Base-by-base conservation (phyloP, 2,888 invertebrate genomes). In the Himalopsyche anomala region DNA sequence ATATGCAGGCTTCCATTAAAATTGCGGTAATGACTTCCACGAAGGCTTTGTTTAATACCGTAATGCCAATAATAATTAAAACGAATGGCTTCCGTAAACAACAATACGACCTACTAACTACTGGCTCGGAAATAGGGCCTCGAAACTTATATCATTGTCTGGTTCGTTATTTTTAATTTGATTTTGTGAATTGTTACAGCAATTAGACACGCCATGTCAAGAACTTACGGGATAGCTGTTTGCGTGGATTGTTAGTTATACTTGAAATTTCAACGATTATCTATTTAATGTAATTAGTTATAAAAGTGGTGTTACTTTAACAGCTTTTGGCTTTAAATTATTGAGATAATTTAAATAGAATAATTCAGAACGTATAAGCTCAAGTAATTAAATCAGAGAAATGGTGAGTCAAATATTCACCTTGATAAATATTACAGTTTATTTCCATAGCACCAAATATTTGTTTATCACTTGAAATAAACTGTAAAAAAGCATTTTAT, bases 11-110 rank as follows among this genome's bases (percentile, higher is more conserved):
- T 86, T 84, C 80, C 84, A 86, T 86, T 82, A 83, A 62, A 79
- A 83, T 55, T 84, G 55, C 36, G 42, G 83, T 87, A 87, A 87
- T 83, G 85, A 87, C 83, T 87, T 85, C 80, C 85, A 51, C 79
- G 40, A 80, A 81, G 42, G 80, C 79, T 80, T 51, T 45, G 42
- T 83, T 81, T 87, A 83, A 82, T 87, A 83, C 85, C 85, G 83
- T 85, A 83, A 84, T 85, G 82, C 84, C 82, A 54, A 87, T 87
- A 74, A 74, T 74, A 87, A 85, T 87, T 87, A 87, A 87, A 87
- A 85, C 81, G 87, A 83, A 83, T 36, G 28, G 74, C 15, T 74
- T 74, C 74, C 74, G 74, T 74, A 74, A 74, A 74, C 74, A 74
- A 36, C 28, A 74, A 74, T 74, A 74, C 74, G 15, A 74, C 28